Evolutionary conservation across 2,113 vertebrate genomes (phyloP).

Genomic region (Saccopteryx bilineata): DNA sequence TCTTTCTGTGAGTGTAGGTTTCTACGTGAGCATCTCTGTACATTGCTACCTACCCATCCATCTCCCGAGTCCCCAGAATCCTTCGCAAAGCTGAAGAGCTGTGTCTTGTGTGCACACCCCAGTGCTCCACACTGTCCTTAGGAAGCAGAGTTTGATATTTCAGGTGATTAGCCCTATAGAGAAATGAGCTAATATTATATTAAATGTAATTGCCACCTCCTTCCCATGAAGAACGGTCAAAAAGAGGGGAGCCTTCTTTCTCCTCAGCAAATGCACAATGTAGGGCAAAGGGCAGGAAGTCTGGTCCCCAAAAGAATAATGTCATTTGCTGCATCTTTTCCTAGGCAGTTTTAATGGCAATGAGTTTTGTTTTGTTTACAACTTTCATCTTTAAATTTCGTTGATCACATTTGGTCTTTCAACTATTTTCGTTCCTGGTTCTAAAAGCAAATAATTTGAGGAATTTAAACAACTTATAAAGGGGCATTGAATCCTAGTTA

Average conservation of each 20-base stretch:
- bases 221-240: not conserved
- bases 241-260: not conserved
- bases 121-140: not conserved
- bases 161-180: not conserved
- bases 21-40: accelerated
- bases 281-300: accelerated
- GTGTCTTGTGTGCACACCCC: accelerated
- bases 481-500: not conserved
- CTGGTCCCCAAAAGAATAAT: accelerated
- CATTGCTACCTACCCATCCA: too few relatives aligned
- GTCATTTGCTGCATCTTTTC: not conserved
- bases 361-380: not conserved
- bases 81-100: not conserved
- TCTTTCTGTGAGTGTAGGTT: accelerated
- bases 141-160: not conserved
- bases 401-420: not conserved
- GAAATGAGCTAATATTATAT: not conserved
- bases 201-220: too few relatives aligned
- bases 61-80: accelerated
- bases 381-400: not conserved
- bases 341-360: not conserved
- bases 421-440: not conserved
- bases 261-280: not conserved
- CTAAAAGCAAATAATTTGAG: constrained; percentile 5
- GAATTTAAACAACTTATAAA: not conserved